phyloP scores from a whole-genome alignment of 2,797 vertebrate species.

The Prunella strophiata region DNA sequence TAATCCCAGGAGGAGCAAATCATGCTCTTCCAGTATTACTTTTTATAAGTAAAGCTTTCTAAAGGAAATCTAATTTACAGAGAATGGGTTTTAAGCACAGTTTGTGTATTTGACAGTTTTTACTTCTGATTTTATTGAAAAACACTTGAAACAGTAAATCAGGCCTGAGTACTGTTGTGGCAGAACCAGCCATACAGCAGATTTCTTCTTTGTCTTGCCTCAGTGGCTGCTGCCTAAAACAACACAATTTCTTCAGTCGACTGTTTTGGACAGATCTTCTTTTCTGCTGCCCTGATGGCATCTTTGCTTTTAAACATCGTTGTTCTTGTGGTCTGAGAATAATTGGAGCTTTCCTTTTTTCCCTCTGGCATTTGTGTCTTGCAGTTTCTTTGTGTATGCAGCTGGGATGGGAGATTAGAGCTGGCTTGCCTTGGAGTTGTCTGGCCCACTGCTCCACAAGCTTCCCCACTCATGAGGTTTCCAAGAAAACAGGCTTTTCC shows the following conservation, averaged over 20 bases:
- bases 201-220: neutral
- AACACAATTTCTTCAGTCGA: neutral
- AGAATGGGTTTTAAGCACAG: neutral
- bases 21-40: neutral
- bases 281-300: neutral
- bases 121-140: neutral
- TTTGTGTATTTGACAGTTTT: neutral
- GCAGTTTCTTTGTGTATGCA: neutral
- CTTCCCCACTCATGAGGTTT: neutral
- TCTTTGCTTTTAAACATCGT: neutral
- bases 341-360: conserved; percentile 32
- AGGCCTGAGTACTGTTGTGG: neutral
- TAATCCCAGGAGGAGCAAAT: neutral
- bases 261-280: neutral
- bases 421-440: neutral
- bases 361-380: neutral
- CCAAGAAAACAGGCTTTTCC: neutral
- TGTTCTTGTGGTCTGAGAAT: conserved; percentile 19
- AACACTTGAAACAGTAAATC: neutral
- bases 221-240: neutral
- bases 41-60: neutral
- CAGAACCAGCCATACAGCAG: neutral
- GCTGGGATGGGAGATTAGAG: neutral
- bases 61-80: neutral
- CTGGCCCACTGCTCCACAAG: neutral